Evolutionary conservation across 2,888 invertebrate species (phyloP).

Genomic region (Lissonota sp.): DNA sequence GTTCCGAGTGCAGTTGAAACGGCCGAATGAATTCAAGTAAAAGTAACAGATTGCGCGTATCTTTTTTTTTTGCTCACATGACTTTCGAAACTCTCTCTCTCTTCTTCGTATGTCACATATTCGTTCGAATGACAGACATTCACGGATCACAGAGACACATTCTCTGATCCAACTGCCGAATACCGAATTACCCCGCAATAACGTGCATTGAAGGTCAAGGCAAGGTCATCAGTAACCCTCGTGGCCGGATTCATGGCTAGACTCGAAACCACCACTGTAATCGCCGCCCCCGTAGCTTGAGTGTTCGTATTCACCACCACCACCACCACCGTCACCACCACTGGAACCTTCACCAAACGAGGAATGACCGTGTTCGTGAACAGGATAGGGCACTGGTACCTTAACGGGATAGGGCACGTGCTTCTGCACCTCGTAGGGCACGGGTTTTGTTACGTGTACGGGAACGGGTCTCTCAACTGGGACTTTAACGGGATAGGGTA

Average conservation of each 20-base stretch:
- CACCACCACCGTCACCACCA: constrained; percentile 57
- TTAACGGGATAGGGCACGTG: constrained; percentile 89
- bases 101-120: neutral
- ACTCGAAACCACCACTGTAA: constrained; percentile 59
- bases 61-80: constrained; percentile 5
- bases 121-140: constrained; percentile 39
- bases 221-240: constrained; percentile 56
- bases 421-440: constrained; percentile 79
- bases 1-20: constrained; percentile 14
- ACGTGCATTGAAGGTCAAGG: constrained; percentile 10
- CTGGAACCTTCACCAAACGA: constrained; percentile 54
- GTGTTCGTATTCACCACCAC: constrained; percentile 59
- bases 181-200: constrained; percentile 26
- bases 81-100: constrained; percentile 10
- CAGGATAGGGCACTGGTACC: constrained; percentile 88
- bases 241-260: constrained; percentile 60
- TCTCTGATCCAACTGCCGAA: constrained; percentile 24
- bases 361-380: constrained; percentile 76
- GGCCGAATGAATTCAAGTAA: constrained; percentile 12
- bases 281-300: constrained; percentile 52
- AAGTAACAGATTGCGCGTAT: neutral
- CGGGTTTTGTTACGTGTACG: constrained; percentile 80
- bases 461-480: constrained; percentile 85
- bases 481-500: constrained; percentile 87
- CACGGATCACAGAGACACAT: constrained; percentile 58